Evolutionary conservation across 53 echinoderm and acorn worm species (phyloP).

Genomic region (Apostichopus leukothele): DNA sequence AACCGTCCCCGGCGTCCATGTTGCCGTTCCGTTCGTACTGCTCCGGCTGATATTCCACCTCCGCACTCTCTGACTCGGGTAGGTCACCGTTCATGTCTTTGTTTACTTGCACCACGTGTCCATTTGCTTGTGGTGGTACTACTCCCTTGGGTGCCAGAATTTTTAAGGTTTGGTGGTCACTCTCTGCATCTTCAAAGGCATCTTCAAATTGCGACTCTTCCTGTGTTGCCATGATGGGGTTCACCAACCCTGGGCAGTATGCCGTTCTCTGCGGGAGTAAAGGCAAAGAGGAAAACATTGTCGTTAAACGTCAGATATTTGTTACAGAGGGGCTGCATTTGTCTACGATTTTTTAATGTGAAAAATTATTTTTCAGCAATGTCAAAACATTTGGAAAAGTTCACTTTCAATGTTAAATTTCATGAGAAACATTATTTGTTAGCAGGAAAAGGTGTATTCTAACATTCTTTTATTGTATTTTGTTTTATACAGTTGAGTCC

Average conservation of each 20-base stretch:
- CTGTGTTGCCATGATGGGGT: constrained; percentile 76
- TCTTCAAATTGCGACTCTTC: constrained; percentile 96
- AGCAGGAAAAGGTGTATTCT: too few species aligned
- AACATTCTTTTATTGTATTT: too few species aligned
- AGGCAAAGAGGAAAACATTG: neutral
- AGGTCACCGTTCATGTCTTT: constrained; percentile 82
- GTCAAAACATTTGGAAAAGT: too few species aligned
- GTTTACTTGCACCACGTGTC: constrained; percentile 58
- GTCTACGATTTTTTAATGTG: too few species aligned
- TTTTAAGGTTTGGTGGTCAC: constrained; percentile 78
- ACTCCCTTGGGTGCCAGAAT: constrained; percentile 28
- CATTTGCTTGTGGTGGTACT: constrained; percentile 64
- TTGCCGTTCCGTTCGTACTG: constrained; percentile 48
- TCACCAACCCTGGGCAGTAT: constrained; percentile 44
- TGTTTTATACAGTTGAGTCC: too few species aligned
- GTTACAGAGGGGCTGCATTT: too few species aligned
- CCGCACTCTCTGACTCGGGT: constrained; percentile 82
- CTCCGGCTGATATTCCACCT: constrained; percentile 46
- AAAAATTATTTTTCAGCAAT: too few species aligned
- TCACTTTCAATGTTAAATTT: too few species aligned
- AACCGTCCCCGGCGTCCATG: constrained; percentile 33
- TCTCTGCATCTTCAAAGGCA: constrained; percentile 95
- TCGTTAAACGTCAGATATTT: neutral
- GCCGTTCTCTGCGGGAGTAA: constrained; percentile 28
- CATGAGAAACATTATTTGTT: too few species aligned